Evolutionary conservation across 2,113 vertebrate genomes (phyloP), one percentile per base, ranked within the genome.

Genomic region (Polypterus senegalus): DNA sequence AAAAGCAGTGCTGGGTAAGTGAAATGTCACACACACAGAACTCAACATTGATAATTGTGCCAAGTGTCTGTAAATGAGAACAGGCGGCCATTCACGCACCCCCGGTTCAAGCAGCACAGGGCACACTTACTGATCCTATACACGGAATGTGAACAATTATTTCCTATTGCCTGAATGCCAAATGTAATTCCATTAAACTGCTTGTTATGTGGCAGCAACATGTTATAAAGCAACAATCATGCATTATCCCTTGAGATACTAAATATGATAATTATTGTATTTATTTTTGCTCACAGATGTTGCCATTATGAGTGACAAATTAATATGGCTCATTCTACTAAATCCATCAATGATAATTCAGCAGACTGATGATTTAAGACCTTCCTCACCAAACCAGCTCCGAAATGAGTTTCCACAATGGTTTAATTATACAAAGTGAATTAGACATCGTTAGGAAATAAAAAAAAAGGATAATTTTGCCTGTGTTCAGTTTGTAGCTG

Each of bases 361-460:
- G 43, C 10, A 55, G 8, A 48, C 61, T 47, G 53, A 11, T 54
- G 7, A 46, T 48, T 47, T 8, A 53, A 11, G 61, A 48, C 46
- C 47, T 54, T 27, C 44, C 9, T 48, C 61, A 63, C 9, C 6
- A 58, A 58, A 58, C 11, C 7, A 52, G 3, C 51, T 44, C 5
- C 9, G 43, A n/a, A 45, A 43, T 58, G 4, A 1, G 43, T 46
- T 58, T 45, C 43, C 43, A n/a, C 61, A 57, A 47, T 55, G 27
- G 46, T 10, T 48, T 56, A 63, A 63, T 63, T 55, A 54, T 7
- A 6, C 61, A 63, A 48, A 63, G 46, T 56, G 61, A 63, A 48
- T 63, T 48, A 62, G 61, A 49, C 52, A 47, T 62, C 61, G 55
- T 62, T 62, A 54, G 51, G 9, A 60, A 59, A 63, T 9, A 47